phyloP scores from a whole-genome alignment of 1,140 invertebrate genomes.

The Luehdorfia chinensis region DNA sequence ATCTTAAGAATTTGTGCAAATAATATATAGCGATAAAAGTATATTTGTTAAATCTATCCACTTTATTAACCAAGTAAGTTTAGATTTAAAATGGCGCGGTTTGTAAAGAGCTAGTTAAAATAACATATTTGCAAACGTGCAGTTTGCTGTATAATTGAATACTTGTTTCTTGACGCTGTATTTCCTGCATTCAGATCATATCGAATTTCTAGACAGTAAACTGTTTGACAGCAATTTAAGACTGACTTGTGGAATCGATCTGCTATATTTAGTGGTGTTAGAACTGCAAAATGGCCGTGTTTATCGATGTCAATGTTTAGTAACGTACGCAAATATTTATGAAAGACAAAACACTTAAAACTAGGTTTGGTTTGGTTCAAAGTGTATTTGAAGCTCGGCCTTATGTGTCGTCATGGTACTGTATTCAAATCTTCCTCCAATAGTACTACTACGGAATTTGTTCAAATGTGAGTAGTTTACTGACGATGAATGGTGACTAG shows the following conservation, averaged over 20 bases:
- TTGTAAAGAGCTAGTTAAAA: slow-evolving; percentile 22
- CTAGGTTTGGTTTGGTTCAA: too few relatives aligned
- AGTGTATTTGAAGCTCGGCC: too few relatives aligned
- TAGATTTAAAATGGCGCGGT: slow-evolving; percentile 23
- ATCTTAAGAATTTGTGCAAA: too few relatives aligned
- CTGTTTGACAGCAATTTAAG: slow-evolving; percentile 51
- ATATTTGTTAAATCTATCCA: too few relatives aligned
- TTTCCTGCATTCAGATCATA: slow-evolving; percentile 41
- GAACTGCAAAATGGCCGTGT: slow-evolving; percentile 21
- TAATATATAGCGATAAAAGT: too few relatives aligned
- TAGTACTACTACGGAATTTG: too few relatives aligned
- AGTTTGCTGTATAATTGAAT: slow-evolving; percentile 43
- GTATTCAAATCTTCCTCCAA: too few relatives aligned
- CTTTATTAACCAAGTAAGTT: too few relatives aligned
- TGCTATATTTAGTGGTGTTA: slow-evolving; percentile 26
- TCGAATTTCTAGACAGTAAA: slow-evolving; percentile 47
- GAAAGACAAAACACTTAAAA: too few relatives aligned
- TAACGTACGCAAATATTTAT: slow-evolving; percentile 38
- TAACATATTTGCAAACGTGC: slow-evolving; percentile 48
- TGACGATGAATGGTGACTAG: too few relatives aligned
- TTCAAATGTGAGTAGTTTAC: too few relatives aligned
- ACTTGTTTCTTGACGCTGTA: slow-evolving; percentile 30
- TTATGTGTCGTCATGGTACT: too few relatives aligned
- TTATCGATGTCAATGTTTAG: slow-evolving; percentile 25
- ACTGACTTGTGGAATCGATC: slow-evolving; percentile 38